Base-by-base conservation (phyloP, 2,888 invertebrate species). In the Ophioninae sp. region DNA sequence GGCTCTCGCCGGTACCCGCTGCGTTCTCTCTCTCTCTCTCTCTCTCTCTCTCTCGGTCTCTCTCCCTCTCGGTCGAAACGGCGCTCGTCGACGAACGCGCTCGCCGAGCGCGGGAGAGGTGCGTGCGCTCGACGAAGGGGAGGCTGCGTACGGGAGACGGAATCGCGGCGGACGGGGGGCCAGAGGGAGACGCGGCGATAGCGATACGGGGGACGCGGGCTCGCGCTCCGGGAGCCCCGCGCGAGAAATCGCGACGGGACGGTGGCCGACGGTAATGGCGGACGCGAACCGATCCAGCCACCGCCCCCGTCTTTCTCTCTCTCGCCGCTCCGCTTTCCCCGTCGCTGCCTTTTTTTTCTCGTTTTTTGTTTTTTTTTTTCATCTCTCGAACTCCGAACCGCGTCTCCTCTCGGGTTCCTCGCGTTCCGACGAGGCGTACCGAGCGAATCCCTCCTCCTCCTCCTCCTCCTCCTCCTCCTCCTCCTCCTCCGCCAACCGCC, bases 191-290 rank as follows among this genome's bases (percentile, higher is more conserved):
- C 62, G 21, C 57, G 87, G 79, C 88, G 88, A 88, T 65, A 59
- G 67, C 7, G 69, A 57, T 57, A 69, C n/a, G 59, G 85, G 88
- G 89, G 88, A 88, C 87, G 90, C 87, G 89, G 88, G 89, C 90
- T 90, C 90, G 10, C 59, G 10, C 59, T 20, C 59, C 20, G 59
- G 59, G 59, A 21, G 21, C 59, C 20, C 50, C 13, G 80, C 76
- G 72, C 73, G 30, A 23, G 70, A 73, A 76, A 69, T 79, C 77
- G 75, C 79, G 82, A 90, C 89, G 89, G 90, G 89, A 88, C 87
- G 89, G 90, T 90, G 86, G 90, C 88, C 90, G 89, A 72, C 95
- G 95, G 84, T 95, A 95, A 88, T 94, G 94, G 87, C 95, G 95
- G 88, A 86, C 94, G 93, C 80, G 94, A 94, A 65, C 95, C 23